These are phyloP conservation scores for Chanos chanos DNA, from an alignment of 2,797 vertebrate species.

Conservation along the genomic window DNA sequence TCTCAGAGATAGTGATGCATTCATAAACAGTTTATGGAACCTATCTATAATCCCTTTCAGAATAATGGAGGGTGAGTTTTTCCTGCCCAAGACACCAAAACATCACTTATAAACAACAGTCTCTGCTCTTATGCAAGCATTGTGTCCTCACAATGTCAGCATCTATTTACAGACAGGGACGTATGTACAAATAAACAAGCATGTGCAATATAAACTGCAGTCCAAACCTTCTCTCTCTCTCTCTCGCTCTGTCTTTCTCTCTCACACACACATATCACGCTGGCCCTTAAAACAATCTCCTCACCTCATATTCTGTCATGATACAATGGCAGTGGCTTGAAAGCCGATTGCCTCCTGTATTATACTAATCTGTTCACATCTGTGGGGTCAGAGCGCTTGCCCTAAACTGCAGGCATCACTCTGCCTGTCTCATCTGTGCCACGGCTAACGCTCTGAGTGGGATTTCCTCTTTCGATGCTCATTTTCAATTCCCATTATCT, in stretches of 20 bases:
- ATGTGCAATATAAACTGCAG: conserved; percentile 35
- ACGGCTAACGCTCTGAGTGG: background rate
- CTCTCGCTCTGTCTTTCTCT: background rate
- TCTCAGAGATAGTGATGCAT: conserved; percentile 46
- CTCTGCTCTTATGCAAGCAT: conserved; percentile 12
- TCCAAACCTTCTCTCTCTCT: background rate
- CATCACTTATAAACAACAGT: conserved; percentile 36
- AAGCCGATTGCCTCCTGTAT: conserved; percentile 38
- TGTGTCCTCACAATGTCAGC: conserved; percentile 30
- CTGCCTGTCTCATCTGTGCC: background rate
- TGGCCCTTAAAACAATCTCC: conserved; percentile 29
- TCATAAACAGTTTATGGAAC: conserved; percentile 43
- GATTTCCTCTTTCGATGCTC: background rate
- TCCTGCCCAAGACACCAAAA: conserved; percentile 28
- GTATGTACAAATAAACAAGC: conserved; percentile 41
- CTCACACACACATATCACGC: conserved; percentile 7
- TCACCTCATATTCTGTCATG: conserved; percentile 23
- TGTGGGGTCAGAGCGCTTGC: conserved; percentile 20
- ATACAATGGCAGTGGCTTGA: conserved; percentile 24
- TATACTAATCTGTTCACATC: conserved; percentile 29
- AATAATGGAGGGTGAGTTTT: conserved; percentile 39
- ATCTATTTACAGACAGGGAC: conserved; percentile 35
- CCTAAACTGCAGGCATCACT: background rate
- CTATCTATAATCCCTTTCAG: conserved; percentile 26
- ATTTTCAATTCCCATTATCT: conserved; percentile 11